Evolutionary conservation across 2,797 vertebrate species (phyloP), one percentile per base, ranked within the genome.

Genomic region (Pteronotus mesoamericanus): DNA sequence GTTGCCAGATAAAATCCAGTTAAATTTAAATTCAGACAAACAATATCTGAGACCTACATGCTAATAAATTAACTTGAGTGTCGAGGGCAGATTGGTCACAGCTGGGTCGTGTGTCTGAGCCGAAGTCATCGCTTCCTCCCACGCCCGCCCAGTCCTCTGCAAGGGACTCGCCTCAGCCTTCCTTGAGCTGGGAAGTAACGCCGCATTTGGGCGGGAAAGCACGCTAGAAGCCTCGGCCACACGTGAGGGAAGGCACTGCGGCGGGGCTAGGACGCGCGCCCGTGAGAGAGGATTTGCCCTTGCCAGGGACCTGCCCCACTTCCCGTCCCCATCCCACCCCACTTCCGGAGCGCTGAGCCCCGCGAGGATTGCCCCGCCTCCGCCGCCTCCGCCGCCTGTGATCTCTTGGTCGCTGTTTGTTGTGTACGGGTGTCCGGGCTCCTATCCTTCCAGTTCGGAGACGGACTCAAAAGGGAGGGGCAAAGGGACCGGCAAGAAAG

Each of bases 201-300:
- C 48, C 9, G 7, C 16, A 6, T 26, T 53, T 53, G 26, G 21
- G 72, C 22, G 6, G 64, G 48, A 84, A 91, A 51, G 34, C 15
- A 14, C 12, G 6, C 0, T 2, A 16, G 26, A 5, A 3, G 14
- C 14, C 11, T 3, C 6, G 2, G n/a, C 9, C 3, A 9, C 42
- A 57, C 86, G 0, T 0, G 74, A 32, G 44, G 15, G 37, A 15
- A 37, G 26, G 34, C 8, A 5, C 4, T 9, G 15, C 18, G 18
- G 39, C 14, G 7, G 2, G 11, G 14, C 29, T 15, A 48, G 18
- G 48, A 0, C 9, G 4, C 0, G 2, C 4, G 2, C 3, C 21
- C 32, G 5, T 0, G 32, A 9, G 1, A 5, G 1, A 1, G 0
- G 14, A 1, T 16, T 6, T 6, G 11, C 16, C 1, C 0, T 11